Conservation (phyloP, 1,140 invertebrate genomes). For the Steinernema khuongi region DNA sequence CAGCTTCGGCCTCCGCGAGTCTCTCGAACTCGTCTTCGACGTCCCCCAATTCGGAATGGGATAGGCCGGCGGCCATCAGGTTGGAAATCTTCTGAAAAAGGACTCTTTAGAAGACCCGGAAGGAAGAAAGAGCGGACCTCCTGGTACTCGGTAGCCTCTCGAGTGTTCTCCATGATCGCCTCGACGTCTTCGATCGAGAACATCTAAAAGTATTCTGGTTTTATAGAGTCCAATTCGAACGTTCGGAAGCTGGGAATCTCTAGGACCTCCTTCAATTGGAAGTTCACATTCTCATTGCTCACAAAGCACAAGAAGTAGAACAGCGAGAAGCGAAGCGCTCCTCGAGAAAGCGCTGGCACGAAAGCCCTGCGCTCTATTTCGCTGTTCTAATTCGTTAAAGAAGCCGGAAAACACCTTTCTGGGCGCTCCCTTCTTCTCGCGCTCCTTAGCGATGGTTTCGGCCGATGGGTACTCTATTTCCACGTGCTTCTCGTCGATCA, state of each 20-base stretch:
- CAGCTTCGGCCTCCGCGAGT: slow-evolving; percentile 64
- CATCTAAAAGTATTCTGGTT: slow-evolving; percentile 61
- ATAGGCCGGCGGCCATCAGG: slow-evolving; percentile 73
- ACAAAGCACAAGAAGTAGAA: no score
- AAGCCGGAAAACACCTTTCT: neutral
- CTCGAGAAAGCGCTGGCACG: no score
- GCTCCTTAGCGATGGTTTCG: neutral
- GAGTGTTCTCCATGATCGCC: slow-evolving; percentile 87
- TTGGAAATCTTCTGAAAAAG: slow-evolving; percentile 74
- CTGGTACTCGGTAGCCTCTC: slow-evolving; percentile 88
- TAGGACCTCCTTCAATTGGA: neutral
- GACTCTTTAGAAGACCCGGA: neutral
- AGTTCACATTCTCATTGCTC: neutral
- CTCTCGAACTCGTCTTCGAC: slow-evolving; percentile 80
- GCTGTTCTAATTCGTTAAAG: no score
- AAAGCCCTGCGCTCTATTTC: no score
- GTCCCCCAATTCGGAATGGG: slow-evolving; percentile 77
- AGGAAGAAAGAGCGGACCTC: slow-evolving; percentile 62
- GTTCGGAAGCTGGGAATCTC: no score
- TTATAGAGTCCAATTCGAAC: no score
- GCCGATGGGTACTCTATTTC: neutral
- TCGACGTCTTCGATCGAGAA: slow-evolving; percentile 90
- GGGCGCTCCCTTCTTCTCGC: no score
- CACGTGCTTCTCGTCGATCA: neutral
- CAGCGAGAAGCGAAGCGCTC: no score